phyloP scores from a whole-genome alignment of 2,888 invertebrate species.

The Byasa hedistus region DNA sequence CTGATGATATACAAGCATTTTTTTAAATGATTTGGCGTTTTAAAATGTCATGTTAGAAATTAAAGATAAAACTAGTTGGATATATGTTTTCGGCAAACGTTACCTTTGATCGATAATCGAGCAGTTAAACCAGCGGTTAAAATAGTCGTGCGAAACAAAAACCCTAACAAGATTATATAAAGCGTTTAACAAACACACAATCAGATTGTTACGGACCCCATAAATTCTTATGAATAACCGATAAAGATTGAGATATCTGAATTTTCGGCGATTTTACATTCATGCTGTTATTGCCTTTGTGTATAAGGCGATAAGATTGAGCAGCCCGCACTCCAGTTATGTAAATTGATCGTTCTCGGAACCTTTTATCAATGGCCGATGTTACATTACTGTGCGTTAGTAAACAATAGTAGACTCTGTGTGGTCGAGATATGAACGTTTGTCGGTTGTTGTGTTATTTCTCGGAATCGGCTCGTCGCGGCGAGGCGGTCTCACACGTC shows the following conservation, averaged over 20 bases:
- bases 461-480: conserved; percentile 33
- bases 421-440: conserved; percentile 15
- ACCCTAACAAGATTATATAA: conserved; percentile 32
- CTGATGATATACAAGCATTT: too few species aligned
- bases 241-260: conserved; percentile 65
- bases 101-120: too few species aligned
- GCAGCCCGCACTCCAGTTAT: conserved; percentile 33
- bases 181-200: conserved; percentile 54
- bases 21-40: too few species aligned
- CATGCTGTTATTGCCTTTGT: conserved; percentile 43
- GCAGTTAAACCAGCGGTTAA: too few species aligned
- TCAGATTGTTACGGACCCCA: conserved; percentile 51
- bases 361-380: conserved; percentile 43
- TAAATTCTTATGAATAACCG: conserved; percentile 58
- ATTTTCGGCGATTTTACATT: conserved; percentile 38
- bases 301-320: conserved; percentile 35
- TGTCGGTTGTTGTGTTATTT: conserved; percentile 11
- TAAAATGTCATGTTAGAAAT: too few species aligned
- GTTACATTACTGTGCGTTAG: conserved; percentile 33
- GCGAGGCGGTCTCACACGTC: conserved; percentile 67
- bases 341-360: conserved; percentile 43
- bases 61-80: too few species aligned
- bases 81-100: too few species aligned
- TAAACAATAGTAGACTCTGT: conserved; percentile 34
- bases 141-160: conserved; percentile 24